These are phyloP conservation scores for Perognathus longimembris DNA, from an alignment of 2,113 vertebrate genomes.

Conservation along the genomic window DNA sequence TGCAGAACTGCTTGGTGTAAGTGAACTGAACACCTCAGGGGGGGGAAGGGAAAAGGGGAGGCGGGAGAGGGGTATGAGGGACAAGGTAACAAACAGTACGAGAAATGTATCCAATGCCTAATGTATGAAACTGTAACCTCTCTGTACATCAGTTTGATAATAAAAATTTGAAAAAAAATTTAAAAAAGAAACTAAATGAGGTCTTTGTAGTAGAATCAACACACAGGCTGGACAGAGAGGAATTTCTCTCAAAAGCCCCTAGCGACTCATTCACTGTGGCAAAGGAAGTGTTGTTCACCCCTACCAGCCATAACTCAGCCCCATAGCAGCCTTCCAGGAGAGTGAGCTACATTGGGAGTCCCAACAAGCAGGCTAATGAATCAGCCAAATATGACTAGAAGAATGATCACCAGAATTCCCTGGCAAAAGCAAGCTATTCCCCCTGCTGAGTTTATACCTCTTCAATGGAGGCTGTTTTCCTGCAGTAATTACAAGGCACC, in stretches of 20 bases:
- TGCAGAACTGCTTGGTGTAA: too few relatives aligned
- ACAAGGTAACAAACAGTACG: too few relatives aligned
- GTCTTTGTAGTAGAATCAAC: background rate
- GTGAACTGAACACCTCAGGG: too few relatives aligned
- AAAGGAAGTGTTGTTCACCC: background rate
- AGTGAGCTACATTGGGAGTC: background rate
- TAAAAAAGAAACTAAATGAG: background rate
- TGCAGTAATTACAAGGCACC: conserved; percentile 51
- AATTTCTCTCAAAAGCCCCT: conserved; percentile 31
- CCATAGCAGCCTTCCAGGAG: background rate
- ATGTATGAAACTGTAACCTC: too few relatives aligned
- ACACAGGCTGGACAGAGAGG: background rate
- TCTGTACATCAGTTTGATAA: too few relatives aligned
- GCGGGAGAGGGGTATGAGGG: too few relatives aligned
- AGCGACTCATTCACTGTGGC: background rate
- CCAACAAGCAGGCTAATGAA: background rate
- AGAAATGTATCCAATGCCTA: too few relatives aligned
- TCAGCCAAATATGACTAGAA: background rate
- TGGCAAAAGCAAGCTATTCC: conserved; percentile 26
- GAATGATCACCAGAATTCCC: background rate
- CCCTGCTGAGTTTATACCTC: conserved; percentile 40
- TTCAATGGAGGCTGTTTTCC: conserved; percentile 51
- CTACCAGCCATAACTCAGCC: background rate
- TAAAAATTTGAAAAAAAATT: too few relatives aligned
- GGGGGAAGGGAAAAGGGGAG: too few relatives aligned